Percentiles rank a stretch among this genome's conserved stretches.
These are phyloP conservation scores for Pyrocoelia pectoralis DNA, from an alignment of 2,888 invertebrate species.

Conservation along the genomic window DNA sequence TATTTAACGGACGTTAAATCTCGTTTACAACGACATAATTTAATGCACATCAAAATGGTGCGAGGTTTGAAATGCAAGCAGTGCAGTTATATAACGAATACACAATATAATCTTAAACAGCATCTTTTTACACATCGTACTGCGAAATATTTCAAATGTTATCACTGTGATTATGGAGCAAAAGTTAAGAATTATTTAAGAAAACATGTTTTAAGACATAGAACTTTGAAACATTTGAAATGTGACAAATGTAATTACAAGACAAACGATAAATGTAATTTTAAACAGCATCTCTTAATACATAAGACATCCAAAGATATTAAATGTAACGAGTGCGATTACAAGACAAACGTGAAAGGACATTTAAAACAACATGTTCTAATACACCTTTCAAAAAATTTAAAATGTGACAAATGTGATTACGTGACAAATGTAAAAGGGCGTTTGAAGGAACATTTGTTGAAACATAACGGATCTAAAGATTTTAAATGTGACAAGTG, in stretches of 20 bases:
- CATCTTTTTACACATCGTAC: background rate
- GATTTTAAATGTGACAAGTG: background rate
- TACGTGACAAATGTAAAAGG: background rate
- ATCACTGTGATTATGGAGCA: background rate
- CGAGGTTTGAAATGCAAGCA: background rate
- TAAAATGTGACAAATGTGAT: background rate
- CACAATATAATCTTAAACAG: background rate
- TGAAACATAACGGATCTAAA: background rate
- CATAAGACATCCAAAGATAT: background rate
- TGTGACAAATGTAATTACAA: background rate
- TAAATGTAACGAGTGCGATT: background rate
- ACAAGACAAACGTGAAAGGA: background rate
- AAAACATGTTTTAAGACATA: background rate
- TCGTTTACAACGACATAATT: background rate
- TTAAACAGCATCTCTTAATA: background rate
- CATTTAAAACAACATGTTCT: background rate
- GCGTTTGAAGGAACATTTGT: background rate
- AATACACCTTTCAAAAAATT: background rate
- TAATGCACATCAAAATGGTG: background rate
- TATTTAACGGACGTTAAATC: background rate
- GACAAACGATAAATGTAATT: background rate
- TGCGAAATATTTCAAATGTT: background rate
- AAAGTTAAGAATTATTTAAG: background rate
- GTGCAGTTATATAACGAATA: background rate
- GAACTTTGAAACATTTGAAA: background rate